These are phyloP conservation scores for Galeopsomyia nigrocyanea DNA, from an alignment of 2,888 invertebrate genomes.

Conservation along the genomic window DNA sequence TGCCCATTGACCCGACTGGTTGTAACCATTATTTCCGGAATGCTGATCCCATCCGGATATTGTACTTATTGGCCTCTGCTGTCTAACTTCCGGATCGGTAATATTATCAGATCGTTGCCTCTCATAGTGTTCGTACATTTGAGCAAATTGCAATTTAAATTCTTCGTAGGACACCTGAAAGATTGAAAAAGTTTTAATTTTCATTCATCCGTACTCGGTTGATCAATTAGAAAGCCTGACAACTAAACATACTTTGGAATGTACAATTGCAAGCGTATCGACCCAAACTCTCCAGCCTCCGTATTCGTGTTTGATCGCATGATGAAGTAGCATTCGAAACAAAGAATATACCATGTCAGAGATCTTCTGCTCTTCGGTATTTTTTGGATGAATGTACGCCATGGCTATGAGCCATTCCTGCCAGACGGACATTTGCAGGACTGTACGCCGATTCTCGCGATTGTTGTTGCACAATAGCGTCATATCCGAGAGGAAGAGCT, in stretches of 20 bases:
- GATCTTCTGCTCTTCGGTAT: slow-evolving; percentile 94
- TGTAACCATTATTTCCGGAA: slow-evolving; percentile 65
- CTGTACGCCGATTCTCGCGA: slow-evolving; percentile 95
- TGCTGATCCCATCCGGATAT: slow-evolving; percentile 93
- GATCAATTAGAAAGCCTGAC: slow-evolving; percentile 6
- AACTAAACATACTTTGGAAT: slow-evolving; percentile 85
- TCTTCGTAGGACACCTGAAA: slow-evolving; percentile 95
- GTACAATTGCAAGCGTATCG: slow-evolving; percentile 98
- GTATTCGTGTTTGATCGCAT: slow-evolving; percentile 99
- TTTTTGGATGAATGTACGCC: slow-evolving; percentile 98
- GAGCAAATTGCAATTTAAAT: slow-evolving; percentile 96
- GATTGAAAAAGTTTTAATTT: neutral
- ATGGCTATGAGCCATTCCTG: slow-evolving; percentile 99
- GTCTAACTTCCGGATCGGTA: slow-evolving; percentile 92
- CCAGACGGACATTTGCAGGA: slow-evolving; percentile 99
- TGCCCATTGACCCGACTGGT: slow-evolving; percentile 60
- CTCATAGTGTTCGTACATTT: slow-evolving; percentile 97
- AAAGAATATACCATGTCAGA: slow-evolving; percentile 98
- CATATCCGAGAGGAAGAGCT: slow-evolving; percentile 97
- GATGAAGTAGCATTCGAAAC: slow-evolving; percentile 97
- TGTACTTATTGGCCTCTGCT: slow-evolving; percentile 94
- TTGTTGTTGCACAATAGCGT: slow-evolving; percentile 98
- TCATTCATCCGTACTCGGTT: neutral
- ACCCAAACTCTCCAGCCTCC: slow-evolving; percentile 99
- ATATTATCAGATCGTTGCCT: slow-evolving; percentile 94